Evolutionary conservation across 1,140 invertebrate genomes (phyloP).

Genomic region (Saxidomus purpurata): DNA sequence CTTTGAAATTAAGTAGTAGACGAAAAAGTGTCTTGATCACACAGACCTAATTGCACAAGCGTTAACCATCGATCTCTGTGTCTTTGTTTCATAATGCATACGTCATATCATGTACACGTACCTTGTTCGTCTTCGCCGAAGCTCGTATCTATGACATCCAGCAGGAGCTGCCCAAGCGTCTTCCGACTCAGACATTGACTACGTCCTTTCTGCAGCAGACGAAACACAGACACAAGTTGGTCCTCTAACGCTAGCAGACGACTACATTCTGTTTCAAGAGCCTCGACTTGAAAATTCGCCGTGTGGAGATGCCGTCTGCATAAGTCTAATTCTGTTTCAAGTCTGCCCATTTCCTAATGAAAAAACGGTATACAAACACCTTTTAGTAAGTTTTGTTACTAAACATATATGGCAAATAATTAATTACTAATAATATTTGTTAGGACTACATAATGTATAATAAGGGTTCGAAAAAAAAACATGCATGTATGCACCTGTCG

Average conservation of each 20-base stretch:
- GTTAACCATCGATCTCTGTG: too few relatives aligned
- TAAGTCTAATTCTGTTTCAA: conserved; percentile 47
- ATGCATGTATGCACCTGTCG: too few relatives aligned
- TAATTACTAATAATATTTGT: too few relatives aligned
- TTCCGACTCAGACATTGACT: conserved; percentile 63
- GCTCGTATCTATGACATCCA: conserved; percentile 63
- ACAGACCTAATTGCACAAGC: too few relatives aligned
- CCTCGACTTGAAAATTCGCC: conserved; percentile 65
- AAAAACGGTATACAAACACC: neutral
- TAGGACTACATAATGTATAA: too few relatives aligned
- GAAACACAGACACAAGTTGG: conserved; percentile 63
- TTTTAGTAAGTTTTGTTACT: too few relatives aligned
- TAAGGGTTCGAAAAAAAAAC: too few relatives aligned
- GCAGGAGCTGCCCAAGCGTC: conserved; percentile 62
- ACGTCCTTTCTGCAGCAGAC: conserved; percentile 57
- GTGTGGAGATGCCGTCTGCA: conserved; percentile 66
- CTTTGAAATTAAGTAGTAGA: too few relatives aligned
- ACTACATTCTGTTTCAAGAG: conserved; percentile 64
- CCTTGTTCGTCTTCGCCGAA: conserved; percentile 64
- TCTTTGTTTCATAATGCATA: too few relatives aligned
- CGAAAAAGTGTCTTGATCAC: too few relatives aligned
- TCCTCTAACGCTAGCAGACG: conserved; percentile 61
- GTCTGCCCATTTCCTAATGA: conserved; percentile 26
- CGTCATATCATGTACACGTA: too few relatives aligned
- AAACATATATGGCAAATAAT: too few relatives aligned